Evolutionary conservation across 2,797 vertebrate species (phyloP).

Genomic region (Ciconia nigra): DNA sequence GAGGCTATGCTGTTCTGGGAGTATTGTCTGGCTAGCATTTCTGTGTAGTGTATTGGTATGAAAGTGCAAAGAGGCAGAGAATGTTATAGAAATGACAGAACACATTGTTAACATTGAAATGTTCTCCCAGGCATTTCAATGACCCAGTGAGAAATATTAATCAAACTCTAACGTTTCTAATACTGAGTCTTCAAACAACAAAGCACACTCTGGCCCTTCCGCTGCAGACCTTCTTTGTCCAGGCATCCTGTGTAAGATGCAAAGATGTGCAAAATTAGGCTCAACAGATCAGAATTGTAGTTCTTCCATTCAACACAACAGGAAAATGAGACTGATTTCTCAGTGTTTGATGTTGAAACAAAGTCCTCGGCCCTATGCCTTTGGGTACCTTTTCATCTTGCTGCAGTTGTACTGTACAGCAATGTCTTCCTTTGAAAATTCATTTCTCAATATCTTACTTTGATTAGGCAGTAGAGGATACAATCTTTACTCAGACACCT

Average conservation of each 20-base stretch:
- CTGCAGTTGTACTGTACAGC: not conserved
- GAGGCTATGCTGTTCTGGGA: not conserved
- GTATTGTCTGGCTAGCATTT: not conserved
- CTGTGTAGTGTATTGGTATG: not conserved
- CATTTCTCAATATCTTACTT: not conserved
- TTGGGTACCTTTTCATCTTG: not conserved
- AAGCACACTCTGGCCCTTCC: not conserved
- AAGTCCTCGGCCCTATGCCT: not conserved
- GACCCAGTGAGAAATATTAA: not conserved
- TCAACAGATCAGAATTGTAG: not conserved
- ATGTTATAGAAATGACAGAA: not conserved
- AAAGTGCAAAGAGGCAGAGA: not conserved
- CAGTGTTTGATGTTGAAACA: not conserved
- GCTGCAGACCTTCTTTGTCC: not conserved
- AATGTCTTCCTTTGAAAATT: not conserved
- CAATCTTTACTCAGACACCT: not conserved
- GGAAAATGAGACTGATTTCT: slow-evolving; percentile 15
- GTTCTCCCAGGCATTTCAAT: not conserved
- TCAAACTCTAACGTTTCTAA: not conserved
- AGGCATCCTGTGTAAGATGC: accelerated
- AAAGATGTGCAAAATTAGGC: not conserved
- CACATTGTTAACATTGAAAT: not conserved
- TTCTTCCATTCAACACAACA: not conserved
- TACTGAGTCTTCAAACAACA: not conserved
- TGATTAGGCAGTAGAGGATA: not conserved